These are phyloP conservation scores for Lasioglossum leucozonium DNA, from an alignment of 2,888 invertebrate species.

Conservation along the genomic window DNA sequence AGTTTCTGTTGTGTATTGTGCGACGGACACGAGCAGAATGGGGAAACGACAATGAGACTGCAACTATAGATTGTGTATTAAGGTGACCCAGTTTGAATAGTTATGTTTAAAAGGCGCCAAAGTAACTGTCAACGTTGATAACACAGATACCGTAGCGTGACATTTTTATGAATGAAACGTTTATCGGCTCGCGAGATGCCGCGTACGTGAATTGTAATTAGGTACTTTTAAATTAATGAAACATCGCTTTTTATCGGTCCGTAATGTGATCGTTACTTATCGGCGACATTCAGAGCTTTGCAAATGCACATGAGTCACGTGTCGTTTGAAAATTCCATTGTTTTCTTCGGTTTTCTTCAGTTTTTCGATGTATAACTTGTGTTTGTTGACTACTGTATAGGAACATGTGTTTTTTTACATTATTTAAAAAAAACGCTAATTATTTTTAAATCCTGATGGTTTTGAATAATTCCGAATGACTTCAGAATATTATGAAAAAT, in stretches of 20 bases:
- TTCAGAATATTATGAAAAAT: background rate
- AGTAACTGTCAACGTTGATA: constrained; percentile 31
- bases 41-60: background rate
- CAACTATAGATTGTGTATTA: constrained; percentile 22
- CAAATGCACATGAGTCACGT: no score
- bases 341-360: background rate
- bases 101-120: constrained; percentile 40
- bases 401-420: background rate
- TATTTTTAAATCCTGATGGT: background rate
- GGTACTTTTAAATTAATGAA: background rate
- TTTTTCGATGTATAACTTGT: background rate
- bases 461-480: background rate
- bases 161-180: constrained; percentile 33
- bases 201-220: background rate
- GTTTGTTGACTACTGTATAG: background rate
- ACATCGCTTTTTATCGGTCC: background rate
- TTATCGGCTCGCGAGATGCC: constrained; percentile 1
- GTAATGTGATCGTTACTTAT: background rate
- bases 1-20: background rate
- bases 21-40: background rate
- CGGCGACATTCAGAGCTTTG: background rate
- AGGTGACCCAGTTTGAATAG: constrained; percentile 44
- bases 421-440: background rate
- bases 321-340: background rate
- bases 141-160: background rate